phyloP scores from a whole-genome alignment of 2,888 invertebrate genomes.

The Luperina testacea region DNA sequence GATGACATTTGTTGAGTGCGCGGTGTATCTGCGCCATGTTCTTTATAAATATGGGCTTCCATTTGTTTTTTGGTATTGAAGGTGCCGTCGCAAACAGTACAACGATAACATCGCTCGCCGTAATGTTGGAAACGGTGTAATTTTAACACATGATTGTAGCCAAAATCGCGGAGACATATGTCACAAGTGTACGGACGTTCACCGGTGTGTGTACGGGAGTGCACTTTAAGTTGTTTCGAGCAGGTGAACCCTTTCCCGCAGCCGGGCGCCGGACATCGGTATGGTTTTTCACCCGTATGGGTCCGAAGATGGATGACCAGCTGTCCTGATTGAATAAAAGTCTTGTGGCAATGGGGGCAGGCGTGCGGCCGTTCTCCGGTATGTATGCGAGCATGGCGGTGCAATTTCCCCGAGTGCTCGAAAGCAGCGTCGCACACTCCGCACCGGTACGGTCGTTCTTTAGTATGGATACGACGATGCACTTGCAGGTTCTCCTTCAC shows the following conservation, averaged over 20 bases:
- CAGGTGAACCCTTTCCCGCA: constrained; percentile 98
- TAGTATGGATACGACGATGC: constrained; percentile 96
- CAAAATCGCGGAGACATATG: constrained; percentile 97
- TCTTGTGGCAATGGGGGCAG: constrained; percentile 96
- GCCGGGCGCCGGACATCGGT: constrained; percentile 94
- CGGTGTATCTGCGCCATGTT: constrained; percentile 89
- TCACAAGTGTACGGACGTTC: constrained; percentile 97
- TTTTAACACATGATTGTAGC: constrained; percentile 97
- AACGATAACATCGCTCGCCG: constrained; percentile 97
- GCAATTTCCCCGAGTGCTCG: constrained; percentile 97
- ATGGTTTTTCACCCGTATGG: constrained; percentile 96
- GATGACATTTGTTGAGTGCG: constrained; percentile 79
- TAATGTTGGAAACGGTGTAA: constrained; percentile 97
- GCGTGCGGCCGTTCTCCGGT: constrained; percentile 97
- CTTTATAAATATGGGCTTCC: constrained; percentile 94
- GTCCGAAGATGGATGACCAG: constrained; percentile 97
- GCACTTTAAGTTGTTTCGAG: constrained; percentile 97
- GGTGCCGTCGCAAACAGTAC: constrained; percentile 97
- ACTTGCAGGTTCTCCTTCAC: constrained; percentile 98
- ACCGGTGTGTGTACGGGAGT: constrained; percentile 97
- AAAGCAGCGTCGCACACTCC: constrained; percentile 96
- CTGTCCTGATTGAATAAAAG: constrained; percentile 97
- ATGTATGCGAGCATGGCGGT: constrained; percentile 97
- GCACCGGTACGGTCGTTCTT: constrained; percentile 97
- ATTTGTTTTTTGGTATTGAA: constrained; percentile 97